Evolutionary conservation across 1,140 invertebrate genomes (phyloP), one percentile per base, ranked within the genome.

Genomic region (Heterodera schachtii): DNA sequence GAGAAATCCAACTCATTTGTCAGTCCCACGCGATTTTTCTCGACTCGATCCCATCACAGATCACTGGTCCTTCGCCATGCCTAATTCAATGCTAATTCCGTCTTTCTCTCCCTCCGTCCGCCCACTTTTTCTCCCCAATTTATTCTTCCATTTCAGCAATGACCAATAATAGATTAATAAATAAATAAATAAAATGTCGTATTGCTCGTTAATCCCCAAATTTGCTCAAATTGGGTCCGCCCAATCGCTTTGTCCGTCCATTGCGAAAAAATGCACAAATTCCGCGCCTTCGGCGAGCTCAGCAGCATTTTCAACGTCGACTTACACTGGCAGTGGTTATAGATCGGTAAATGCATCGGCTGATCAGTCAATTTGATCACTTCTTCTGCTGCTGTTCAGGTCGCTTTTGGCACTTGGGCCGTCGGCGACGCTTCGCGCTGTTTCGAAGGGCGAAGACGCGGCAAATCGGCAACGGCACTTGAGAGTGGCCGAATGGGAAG

Each of bases 331-430:
- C 69, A 71, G 41, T n/a, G 69, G 41, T 13, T 71, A 71, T 21
- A 71, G 69, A 71, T 71, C 69, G 69, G 69, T 71, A 31, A 71
- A 41, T 41, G 8, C 1, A 46, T 52, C 49, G 6, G 6, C 49
- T 52, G 49, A 52, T 52, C 49, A 52, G 49, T 8, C 6, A 52
- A 6, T 43, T 9, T 41, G 3, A 41, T 74, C 46, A 73, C 5
- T 73, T 8, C 6, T 41, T 74, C n/a, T 1, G n/a, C n/a, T 21
- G 8, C 21, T 19, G 4, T 13, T 60, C 19, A 78, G 77, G 64
- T 78, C 21, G 77, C 77, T 2, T 78, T 78, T 47, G 77, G 77
- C 64, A 78, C 77, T 69, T 78, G 77, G 77, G 66, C 77, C 13
- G 77, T 78, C 3, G 77, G 77, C n/a, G 77, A 78, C 70, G 77